These are phyloP conservation scores for Nyctalus aviator DNA, from an alignment of 2,797 vertebrate species.

Conservation along the genomic window DNA sequence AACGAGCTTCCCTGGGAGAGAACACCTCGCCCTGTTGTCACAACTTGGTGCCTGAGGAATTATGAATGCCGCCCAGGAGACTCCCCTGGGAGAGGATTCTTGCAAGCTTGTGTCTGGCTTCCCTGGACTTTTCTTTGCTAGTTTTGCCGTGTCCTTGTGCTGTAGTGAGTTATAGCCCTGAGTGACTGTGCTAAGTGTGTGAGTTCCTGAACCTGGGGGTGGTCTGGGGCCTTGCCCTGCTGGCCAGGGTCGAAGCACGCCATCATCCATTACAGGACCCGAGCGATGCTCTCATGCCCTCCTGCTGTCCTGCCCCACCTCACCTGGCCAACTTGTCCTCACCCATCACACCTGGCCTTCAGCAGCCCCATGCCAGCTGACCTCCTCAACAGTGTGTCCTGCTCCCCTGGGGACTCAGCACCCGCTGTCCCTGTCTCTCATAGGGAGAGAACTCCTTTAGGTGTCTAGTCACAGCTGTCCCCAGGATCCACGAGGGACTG, in stretches of 20 bases:
- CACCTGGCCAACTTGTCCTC: not conserved
- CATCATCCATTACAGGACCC: rapidly evolving
- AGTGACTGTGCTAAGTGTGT: not conserved
- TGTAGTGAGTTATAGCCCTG: not conserved
- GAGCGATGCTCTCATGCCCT: rapidly evolving
- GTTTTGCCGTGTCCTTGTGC: not conserved
- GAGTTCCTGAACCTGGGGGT: not conserved
- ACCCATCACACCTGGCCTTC: not conserved
- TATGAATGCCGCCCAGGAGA: too few relatives aligned
- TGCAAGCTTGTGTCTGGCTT: rapidly evolving
- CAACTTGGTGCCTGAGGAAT: not conserved
- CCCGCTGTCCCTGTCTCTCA: rapidly evolving
- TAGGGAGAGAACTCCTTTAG: not conserved
- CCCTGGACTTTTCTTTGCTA: not conserved
- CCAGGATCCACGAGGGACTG: not conserved
- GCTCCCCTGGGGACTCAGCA: not conserved
- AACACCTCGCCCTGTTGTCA: too few relatives aligned
- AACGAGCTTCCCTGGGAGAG: not conserved
- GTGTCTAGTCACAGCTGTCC: not conserved
- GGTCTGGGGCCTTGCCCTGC: not conserved
- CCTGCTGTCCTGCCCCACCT: not conserved
- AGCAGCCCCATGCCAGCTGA: too few relatives aligned
- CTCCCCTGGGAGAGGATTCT: not conserved
- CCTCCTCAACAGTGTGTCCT: not conserved
- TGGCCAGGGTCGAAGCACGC: rapidly evolving